These are phyloP conservation scores for Cichlasoma orientale DNA, from an alignment of 2,797 vertebrate species.

Conservation along the genomic window DNA sequence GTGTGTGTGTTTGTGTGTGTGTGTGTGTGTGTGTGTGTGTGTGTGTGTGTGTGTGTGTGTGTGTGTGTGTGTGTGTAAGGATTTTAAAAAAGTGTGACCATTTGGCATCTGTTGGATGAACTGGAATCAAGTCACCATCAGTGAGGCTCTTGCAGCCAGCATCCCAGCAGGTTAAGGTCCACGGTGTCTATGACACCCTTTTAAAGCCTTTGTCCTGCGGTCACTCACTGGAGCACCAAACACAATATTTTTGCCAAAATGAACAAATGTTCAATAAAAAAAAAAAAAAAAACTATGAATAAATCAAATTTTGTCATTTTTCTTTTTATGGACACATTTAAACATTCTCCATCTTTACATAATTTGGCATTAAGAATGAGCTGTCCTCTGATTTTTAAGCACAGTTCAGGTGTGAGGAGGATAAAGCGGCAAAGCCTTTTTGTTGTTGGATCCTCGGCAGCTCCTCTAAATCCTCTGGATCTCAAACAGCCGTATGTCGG, in stretches of 20 bases:
- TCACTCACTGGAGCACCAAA: not conserved
- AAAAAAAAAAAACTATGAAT: not conserved
- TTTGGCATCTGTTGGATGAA: too few relatives aligned
- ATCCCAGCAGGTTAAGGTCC: rapidly evolving
- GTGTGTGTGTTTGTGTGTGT: too few relatives aligned
- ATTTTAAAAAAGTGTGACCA: too few relatives aligned
- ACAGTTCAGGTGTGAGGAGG: not conserved
- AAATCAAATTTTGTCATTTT: not conserved
- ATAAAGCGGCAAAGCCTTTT: not conserved
- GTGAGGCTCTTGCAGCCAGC: too few relatives aligned
- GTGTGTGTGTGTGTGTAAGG: too few relatives aligned
- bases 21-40: too few relatives aligned
- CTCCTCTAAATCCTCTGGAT: slow-evolving; percentile 91
- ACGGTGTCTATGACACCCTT: not conserved
- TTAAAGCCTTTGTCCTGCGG: not conserved
- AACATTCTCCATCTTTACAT: not conserved
- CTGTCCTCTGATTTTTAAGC: not conserved
- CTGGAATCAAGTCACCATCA: too few relatives aligned
- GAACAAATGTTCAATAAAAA: not conserved
- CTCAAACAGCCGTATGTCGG: slow-evolving; percentile 95
- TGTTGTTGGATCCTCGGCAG: not conserved
- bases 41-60: too few relatives aligned
- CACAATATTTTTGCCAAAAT: not conserved
- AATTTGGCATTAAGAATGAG: not conserved
- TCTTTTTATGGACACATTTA: not conserved